Conservation (phyloP, 2,888 invertebrate species). For the Epinotia bilunana region DNA sequence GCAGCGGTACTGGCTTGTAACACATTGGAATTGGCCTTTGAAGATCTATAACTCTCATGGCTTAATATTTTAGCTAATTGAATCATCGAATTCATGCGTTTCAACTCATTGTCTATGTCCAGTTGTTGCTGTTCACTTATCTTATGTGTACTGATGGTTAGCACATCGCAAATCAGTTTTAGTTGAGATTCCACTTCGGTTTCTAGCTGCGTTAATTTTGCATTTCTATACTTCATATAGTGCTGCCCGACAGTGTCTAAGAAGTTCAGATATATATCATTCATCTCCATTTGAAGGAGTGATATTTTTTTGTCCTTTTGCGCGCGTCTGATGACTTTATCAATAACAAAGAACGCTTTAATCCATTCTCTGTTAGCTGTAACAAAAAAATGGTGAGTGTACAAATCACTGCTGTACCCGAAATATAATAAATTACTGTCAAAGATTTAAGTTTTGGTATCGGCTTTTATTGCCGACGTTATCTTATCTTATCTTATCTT, state of each 20-base stretch:
- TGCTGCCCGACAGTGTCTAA: slow-evolving; percentile 62
- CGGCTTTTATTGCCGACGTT: too few species aligned
- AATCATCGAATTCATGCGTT: slow-evolving; percentile 64
- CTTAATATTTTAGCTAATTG: slow-evolving; percentile 61
- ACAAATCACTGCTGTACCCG: too few species aligned
- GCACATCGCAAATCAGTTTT: slow-evolving; percentile 54
- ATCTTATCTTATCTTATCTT: too few species aligned
- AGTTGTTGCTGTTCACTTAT: slow-evolving; percentile 72
- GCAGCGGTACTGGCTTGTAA: slow-evolving; percentile 50
- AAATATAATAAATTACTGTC: too few species aligned
- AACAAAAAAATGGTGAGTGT: slow-evolving; percentile 48
- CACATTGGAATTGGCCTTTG: slow-evolving; percentile 49
- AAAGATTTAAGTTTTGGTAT: too few species aligned
- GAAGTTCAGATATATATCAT: slow-evolving; percentile 58
- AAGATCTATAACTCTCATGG: slow-evolving; percentile 47
- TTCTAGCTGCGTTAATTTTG: slow-evolving; percentile 48
- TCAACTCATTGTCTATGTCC: slow-evolving; percentile 67
- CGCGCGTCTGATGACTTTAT: slow-evolving; percentile 34
- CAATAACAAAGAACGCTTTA: slow-evolving; percentile 46
- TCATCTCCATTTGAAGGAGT: slow-evolving; percentile 63
- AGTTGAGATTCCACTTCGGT: slow-evolving; percentile 54
- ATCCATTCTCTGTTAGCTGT: slow-evolving; percentile 51
- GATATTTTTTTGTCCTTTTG: slow-evolving; percentile 54
- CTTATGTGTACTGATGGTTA: slow-evolving; percentile 59
- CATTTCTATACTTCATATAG: slow-evolving; percentile 53